phyloP scores from a whole-genome alignment of 2,888 invertebrate genomes.

The Caenorhabditis angaria region DNA sequence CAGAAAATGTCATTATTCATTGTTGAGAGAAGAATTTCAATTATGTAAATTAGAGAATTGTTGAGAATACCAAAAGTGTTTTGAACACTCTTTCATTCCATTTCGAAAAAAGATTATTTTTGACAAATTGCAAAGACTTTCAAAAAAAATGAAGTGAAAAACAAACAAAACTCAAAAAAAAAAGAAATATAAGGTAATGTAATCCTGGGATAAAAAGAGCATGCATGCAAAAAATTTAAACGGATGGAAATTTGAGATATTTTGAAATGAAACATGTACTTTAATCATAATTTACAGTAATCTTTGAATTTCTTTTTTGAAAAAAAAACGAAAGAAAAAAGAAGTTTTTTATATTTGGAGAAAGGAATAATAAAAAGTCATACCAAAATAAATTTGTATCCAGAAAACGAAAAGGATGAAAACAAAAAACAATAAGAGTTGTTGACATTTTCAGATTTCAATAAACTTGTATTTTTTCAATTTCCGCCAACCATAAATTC shows the following conservation, averaged over 20 bases:
- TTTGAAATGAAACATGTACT: no score
- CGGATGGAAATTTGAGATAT: background rate
- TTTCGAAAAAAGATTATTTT: background rate
- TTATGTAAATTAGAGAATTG: no score
- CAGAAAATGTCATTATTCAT: no score
- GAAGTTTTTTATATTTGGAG: background rate
- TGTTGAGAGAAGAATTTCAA: no score
- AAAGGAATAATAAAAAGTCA: slow-evolving; percentile 19
- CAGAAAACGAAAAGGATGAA: background rate
- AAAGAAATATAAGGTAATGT: slow-evolving; percentile 6
- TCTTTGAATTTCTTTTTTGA: no score
- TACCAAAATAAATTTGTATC: background rate
- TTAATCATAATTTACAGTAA: no score
- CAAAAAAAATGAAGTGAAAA: slow-evolving; percentile 12
- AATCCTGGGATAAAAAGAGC: background rate
- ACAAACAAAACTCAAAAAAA: slow-evolving; percentile 13
- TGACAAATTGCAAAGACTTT: background rate
- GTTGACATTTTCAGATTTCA: background rate
- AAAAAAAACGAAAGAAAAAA: background rate
- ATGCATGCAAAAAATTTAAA: background rate
- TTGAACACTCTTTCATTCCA: background rate
- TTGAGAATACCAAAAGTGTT: slow-evolving; percentile 15
- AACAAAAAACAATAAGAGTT: background rate
- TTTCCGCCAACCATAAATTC: background rate
- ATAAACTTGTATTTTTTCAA: slow-evolving; percentile 1